Conservation (phyloP, 1,140 invertebrate genomes). For the Polypedilum pembai region DNA sequence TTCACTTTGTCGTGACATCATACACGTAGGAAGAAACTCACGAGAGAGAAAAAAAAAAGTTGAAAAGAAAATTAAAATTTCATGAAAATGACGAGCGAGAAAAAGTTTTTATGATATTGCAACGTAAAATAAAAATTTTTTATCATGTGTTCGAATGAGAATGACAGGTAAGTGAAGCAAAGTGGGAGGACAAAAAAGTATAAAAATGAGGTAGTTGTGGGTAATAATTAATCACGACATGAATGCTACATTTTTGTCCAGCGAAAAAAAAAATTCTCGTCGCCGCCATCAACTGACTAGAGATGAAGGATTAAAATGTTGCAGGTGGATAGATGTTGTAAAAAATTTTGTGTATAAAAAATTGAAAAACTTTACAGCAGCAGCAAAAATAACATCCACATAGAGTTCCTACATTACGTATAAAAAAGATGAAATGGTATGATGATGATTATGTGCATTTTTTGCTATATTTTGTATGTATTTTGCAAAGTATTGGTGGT, state of each 20-base stretch:
- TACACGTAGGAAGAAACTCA: no score
- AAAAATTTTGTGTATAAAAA: background rate
- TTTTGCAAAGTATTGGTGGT: background rate
- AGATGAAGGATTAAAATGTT: background rate
- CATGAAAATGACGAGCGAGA: no score
- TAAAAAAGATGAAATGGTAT: background rate
- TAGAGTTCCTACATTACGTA: background rate
- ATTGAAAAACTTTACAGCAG: background rate
- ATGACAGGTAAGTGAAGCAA: no score
- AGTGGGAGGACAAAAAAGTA: background rate
- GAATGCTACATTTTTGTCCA: background rate
- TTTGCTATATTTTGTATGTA: no score
- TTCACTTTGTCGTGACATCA: no score
- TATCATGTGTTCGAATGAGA: no score
- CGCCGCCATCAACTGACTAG: background rate
- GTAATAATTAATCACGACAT: constrained; percentile 18
- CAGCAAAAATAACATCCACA: background rate
- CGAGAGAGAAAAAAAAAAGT: no score
- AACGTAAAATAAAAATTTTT: no score
- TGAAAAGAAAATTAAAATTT: no score
- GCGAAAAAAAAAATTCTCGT: background rate
- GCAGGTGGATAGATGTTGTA: constrained; percentile 10
- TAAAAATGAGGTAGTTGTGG: background rate
- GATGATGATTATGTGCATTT: background rate
- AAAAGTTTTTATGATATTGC: no score